Evolutionary conservation across 2,797 vertebrate species (phyloP).

Genomic region (Catharus ustulatus): DNA sequence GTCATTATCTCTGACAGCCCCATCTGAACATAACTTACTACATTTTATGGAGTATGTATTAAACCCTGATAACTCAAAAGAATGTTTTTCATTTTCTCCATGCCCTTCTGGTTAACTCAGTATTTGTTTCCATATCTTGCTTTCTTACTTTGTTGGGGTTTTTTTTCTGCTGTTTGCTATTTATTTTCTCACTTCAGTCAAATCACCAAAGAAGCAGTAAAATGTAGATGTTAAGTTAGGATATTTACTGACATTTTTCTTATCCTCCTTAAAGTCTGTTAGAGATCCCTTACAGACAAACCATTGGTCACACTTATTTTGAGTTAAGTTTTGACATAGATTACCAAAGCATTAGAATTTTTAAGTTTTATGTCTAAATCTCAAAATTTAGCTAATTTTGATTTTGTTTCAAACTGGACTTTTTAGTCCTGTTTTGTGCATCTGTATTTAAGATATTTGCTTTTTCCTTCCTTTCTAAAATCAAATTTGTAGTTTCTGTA

Average conservation of each 20-base stretch:
- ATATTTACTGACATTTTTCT: not conserved
- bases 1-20: slow-evolving; percentile 55
- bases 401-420: not conserved
- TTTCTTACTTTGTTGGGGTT: not conserved
- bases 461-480: slow-evolving; percentile 10
- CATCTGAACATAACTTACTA: slow-evolving; percentile 2
- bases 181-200: not conserved
- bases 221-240: not conserved
- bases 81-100: not conserved
- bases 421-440: not conserved
- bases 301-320: not conserved
- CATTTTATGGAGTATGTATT: slow-evolving; percentile 23
- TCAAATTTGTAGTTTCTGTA: not conserved
- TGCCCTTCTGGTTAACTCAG: not conserved
- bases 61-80: slow-evolving; percentile 5
- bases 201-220: not conserved
- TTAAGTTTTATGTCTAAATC: not conserved
- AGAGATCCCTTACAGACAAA: not conserved
- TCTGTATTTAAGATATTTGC: not conserved
- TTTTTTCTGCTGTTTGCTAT: not conserved
- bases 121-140: not conserved
- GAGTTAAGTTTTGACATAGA: not conserved
- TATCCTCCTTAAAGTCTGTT: not conserved
- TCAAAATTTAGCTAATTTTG: not conserved
- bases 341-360: not conserved